A percentile compares a stretch with the other conserved stretches of the same genome.
phyloP scores from a whole-genome alignment of 2,113 vertebrate genomes.

The Cynopterus brachyotis region DNA sequence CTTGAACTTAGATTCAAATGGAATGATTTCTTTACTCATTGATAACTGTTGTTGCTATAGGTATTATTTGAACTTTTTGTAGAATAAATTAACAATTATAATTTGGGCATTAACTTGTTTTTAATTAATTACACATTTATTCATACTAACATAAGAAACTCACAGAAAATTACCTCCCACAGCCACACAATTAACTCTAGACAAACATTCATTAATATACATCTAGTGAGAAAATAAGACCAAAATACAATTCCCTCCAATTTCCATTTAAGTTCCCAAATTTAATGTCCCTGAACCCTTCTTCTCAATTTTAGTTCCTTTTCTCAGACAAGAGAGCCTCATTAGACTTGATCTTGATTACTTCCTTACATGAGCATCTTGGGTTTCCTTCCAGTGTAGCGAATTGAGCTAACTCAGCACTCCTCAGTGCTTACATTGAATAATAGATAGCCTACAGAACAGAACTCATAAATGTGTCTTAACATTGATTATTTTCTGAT shows the following conservation, averaged over 20 bases:
- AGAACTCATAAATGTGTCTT: not conserved
- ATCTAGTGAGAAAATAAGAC: not conserved
- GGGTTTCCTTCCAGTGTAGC: not conserved
- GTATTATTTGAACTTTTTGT: not conserved
- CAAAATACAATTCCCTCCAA: not conserved
- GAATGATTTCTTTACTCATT: not conserved
- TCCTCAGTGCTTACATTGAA: not conserved
- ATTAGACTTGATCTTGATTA: not conserved
- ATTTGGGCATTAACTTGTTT: not conserved
- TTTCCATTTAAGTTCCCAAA: not conserved
- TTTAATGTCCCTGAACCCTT: not conserved
- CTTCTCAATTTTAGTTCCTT: not conserved
- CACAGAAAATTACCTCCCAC: not conserved
- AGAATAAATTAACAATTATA: not conserved
- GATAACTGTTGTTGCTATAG: not conserved
- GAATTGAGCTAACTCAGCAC: not conserved
- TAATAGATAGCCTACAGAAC: not conserved
- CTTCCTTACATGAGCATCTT: not conserved
- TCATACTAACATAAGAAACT: not conserved
- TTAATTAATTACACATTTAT: not conserved
- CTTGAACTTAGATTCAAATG: not conserved
- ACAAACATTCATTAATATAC: not conserved
- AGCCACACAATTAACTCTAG: not conserved
- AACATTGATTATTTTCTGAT: not conserved
- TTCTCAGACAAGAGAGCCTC: not conserved